Conservation (phyloP, 2,113 vertebrate genomes). For the Panthera leo region DNA sequence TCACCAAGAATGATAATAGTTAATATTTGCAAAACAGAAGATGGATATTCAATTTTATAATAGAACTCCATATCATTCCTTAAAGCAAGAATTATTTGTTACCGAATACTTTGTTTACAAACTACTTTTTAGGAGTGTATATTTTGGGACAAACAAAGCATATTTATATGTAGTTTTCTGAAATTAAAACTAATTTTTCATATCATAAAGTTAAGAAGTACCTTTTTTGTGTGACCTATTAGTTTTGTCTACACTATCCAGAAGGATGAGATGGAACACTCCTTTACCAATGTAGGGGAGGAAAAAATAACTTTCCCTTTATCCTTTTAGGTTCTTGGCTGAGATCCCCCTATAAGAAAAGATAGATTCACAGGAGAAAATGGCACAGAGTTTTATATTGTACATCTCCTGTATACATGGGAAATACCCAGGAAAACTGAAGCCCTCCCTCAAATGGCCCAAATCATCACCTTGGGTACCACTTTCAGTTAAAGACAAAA, state of each 20-base stretch:
- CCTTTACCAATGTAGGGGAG: not conserved
- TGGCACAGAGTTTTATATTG: not conserved
- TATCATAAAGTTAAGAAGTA: not conserved
- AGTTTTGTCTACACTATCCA: not conserved
- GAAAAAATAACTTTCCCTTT: not conserved
- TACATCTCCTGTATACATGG: not conserved
- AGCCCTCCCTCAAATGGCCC: not conserved
- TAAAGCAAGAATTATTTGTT: not conserved
- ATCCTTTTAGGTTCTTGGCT: not conserved
- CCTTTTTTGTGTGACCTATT: not conserved
- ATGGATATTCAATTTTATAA: not conserved
- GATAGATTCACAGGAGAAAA: not conserved
- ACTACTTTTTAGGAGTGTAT: not conserved
- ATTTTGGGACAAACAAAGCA: not conserved
- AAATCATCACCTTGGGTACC: not conserved
- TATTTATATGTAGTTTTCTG: not conserved
- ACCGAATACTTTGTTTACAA: conserved; percentile 1
- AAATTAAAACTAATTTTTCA: not conserved
- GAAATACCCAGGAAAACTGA: not conserved
- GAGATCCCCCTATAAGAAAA: not conserved
- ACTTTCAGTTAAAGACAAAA: not conserved
- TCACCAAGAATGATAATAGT: not conserved
- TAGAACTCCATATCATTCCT: not conserved
- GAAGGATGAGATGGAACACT: not conserved
- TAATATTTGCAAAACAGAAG: not conserved